A percentile compares a stretch with the other conserved stretches of the same genome.
Evolutionary conservation across 2,888 invertebrate species (phyloP).

Genomic region (Biston stratarius): DNA sequence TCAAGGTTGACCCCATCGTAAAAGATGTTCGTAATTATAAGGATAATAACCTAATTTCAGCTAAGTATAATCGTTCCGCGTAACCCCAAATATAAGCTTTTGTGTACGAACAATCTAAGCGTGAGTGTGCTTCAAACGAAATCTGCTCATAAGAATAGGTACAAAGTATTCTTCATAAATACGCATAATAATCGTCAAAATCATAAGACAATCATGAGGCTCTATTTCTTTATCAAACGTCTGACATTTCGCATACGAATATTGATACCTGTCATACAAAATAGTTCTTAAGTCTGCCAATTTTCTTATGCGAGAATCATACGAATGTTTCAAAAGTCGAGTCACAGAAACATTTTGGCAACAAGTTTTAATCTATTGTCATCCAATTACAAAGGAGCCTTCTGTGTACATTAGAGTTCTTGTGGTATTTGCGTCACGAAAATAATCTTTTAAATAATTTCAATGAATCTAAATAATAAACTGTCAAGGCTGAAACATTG

Average conservation of each 20-base stretch:
- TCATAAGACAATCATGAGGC: constrained; percentile 8
- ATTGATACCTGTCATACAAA: too few species aligned
- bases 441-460: neutral
- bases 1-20: too few species aligned
- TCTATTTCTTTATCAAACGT: neutral
- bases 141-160: neutral
- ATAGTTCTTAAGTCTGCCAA: too few species aligned
- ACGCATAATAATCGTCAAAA: constrained; percentile 7
- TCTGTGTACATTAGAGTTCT: constrained; percentile 18
- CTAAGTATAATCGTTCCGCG: neutral
- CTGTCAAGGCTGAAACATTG: neutral
- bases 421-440: constrained; percentile 27
- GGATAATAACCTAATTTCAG: too few species aligned
- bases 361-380: constrained; percentile 13
- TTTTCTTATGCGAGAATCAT: too few species aligned
- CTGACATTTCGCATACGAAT: too few species aligned
- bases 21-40: too few species aligned
- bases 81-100: neutral
- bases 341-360: constrained; percentile 1
- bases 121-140: neutral
- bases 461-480: constrained; percentile 15
- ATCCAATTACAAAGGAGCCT: constrained; percentile 21
- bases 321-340: too few species aligned
- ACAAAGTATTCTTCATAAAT: constrained; percentile 5
- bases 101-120: neutral